phyloP scores from a whole-genome alignment of 2,113 vertebrate species.

The Syrrhaptes paradoxus region DNA sequence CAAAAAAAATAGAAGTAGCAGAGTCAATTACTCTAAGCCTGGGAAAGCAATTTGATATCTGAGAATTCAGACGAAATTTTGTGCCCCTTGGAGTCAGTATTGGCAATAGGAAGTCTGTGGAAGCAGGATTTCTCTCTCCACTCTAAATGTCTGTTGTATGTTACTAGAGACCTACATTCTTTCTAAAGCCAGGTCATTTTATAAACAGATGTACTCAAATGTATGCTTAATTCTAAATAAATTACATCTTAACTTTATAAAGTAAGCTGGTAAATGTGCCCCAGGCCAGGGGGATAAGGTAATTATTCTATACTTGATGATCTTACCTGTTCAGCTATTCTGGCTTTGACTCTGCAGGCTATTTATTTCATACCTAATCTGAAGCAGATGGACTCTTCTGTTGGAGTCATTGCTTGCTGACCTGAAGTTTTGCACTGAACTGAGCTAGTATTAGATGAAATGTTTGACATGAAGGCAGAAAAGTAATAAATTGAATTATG shows the following conservation, averaged over 20 bases:
- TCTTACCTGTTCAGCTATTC: background rate
- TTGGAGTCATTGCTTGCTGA: constrained; percentile 10
- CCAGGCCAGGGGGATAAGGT: background rate
- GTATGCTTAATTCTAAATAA: background rate
- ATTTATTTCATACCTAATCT: constrained; percentile 4
- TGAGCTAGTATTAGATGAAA: background rate
- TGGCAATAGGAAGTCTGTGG: background rate
- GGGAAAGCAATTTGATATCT: constrained; percentile 6
- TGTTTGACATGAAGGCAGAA: background rate
- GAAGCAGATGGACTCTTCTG: constrained; percentile 2
- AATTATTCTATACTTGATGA: background rate
- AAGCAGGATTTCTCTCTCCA: background rate
- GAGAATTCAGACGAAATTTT: background rate
- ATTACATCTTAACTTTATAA: background rate
- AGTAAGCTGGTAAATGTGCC: background rate
- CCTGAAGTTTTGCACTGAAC: background rate
- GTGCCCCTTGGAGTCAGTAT: background rate
- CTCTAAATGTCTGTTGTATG: background rate
- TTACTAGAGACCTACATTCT: background rate
- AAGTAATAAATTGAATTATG: background rate
- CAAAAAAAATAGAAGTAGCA: background rate
- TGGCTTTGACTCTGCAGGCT: background rate
- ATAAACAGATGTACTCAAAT: background rate
- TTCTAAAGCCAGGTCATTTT: background rate
- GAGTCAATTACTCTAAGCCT: background rate